Conservation (phyloP, 2,888 invertebrate species). For the Abrostola triplasia region DNA sequence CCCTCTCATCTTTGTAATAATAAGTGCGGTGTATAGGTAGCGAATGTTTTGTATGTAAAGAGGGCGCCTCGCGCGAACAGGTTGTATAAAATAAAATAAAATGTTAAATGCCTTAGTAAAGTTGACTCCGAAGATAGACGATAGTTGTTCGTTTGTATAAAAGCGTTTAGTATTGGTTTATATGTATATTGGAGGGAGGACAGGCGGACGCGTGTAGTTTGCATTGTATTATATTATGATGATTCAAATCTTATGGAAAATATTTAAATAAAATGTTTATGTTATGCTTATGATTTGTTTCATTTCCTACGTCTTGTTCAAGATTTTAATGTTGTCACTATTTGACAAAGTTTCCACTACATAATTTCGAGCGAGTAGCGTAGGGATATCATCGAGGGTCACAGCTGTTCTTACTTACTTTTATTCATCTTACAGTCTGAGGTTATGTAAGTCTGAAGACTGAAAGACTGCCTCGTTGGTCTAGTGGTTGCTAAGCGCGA, state of each 20-base stretch:
- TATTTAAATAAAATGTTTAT: constrained; percentile 86
- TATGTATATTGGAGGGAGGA: constrained; percentile 69
- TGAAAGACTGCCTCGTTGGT: too few relatives aligned
- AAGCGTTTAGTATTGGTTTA: constrained; percentile 54
- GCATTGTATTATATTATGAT: constrained; percentile 77
- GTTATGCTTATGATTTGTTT: constrained; percentile 77
- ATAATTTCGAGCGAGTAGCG: too few relatives aligned
- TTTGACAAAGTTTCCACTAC: too few relatives aligned
- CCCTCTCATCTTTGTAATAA: constrained; percentile 7
- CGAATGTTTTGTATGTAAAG: constrained; percentile 35
- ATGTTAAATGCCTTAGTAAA: constrained; percentile 67
- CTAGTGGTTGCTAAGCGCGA: too few relatives aligned
- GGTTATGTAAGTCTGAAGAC: too few relatives aligned
- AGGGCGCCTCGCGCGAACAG: constrained; percentile 33
- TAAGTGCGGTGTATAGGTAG: constrained; percentile 14
- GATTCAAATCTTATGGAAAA: constrained; percentile 77
- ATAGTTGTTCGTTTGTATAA: constrained; percentile 57
- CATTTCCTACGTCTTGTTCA: constrained; percentile 19
- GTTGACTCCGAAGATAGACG: constrained; percentile 28
- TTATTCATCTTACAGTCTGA: too few relatives aligned
- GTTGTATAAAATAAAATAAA: constrained; percentile 76
- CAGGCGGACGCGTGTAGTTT: constrained; percentile 51
- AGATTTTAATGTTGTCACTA: not conserved
- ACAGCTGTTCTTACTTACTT: too few relatives aligned
- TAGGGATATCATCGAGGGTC: too few relatives aligned